Percentiles rank a stretch among this genome's conserved stretches.
phyloP scores from a whole-genome alignment of 2,888 invertebrate genomes.

The Dinocampus coccinellae region DNA sequence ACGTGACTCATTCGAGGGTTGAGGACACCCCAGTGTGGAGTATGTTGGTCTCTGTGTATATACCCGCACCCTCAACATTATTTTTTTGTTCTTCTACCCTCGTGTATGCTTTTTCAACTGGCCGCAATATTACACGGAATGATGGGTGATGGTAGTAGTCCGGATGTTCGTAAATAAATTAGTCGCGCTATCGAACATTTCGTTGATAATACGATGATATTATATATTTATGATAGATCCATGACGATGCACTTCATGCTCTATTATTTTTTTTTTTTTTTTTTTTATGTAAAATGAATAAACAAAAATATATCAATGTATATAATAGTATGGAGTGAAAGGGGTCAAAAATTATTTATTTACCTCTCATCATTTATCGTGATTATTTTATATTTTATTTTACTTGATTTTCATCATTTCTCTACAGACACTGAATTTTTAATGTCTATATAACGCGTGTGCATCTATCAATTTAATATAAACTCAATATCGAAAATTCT shows the following conservation, averaged over 20 bases:
- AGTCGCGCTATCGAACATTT: conserved; percentile 59
- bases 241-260: conserved; percentile 54
- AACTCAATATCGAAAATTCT: no score
- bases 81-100: conserved; percentile 26
- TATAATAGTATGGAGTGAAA: no score
- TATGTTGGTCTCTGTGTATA: conserved; percentile 13
- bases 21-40: conserved; percentile 24
- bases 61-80: conserved; percentile 11
- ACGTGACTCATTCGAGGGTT: conserved; percentile 63
- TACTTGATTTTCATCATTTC: no score
- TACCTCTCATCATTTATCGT: no score
- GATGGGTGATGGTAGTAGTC: conserved; percentile 24
- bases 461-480: no score
- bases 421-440: no score
- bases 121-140: conserved; percentile 6
- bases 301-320: neutral
- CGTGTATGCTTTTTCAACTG: neutral
- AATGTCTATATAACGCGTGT: no score
- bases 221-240: conserved; percentile 59
- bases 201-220: conserved; percentile 51
- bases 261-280: neutral
- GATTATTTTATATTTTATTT: no score
- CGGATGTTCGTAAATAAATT: conserved; percentile 65
- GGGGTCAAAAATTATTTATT: no score
- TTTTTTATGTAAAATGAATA: neutral